Percentiles rank a stretch among this genome's conserved stretches.
phyloP scores from a whole-genome alignment of 2,113 vertebrate genomes.

The Heterochromis multidens region DNA sequence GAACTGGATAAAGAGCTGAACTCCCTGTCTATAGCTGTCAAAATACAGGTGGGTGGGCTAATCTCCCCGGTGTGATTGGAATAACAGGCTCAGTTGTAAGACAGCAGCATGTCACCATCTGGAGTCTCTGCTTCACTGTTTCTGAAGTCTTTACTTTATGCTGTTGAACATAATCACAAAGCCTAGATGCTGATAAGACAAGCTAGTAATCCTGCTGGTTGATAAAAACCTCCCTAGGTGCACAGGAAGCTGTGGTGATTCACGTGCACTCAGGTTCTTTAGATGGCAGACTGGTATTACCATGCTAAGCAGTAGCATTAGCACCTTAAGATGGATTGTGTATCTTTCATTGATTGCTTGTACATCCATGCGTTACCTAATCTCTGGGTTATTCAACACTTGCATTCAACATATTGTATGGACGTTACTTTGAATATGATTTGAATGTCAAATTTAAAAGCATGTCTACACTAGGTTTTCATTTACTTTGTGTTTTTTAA shows the following conservation, averaged over 20 bases:
- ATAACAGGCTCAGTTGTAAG: neutral
- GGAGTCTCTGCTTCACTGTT: neutral
- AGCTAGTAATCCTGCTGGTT: conserved; percentile 40
- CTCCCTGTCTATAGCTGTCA: conserved; percentile 76
- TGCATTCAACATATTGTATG: neutral
- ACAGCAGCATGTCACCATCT: neutral
- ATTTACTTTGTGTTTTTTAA: no score
- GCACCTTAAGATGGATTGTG: conserved; percentile 13
- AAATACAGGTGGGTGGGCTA: conserved; percentile 75
- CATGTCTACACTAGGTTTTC: neutral
- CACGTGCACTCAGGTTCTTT: conserved; percentile 36
- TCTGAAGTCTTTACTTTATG: neutral
- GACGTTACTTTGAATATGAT: neutral
- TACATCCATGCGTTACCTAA: neutral
- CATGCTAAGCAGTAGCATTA: conserved; percentile 24
- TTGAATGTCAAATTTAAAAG: neutral
- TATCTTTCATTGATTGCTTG: conserved; percentile 36
- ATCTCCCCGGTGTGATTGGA: neutral
- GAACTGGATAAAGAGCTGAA: conserved; percentile 90
- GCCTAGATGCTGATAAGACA: conserved; percentile 1
- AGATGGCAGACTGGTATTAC: conserved; percentile 26
- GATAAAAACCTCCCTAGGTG: conserved; percentile 36
- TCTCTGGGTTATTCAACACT: neutral
- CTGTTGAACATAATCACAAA: conserved; percentile 2
- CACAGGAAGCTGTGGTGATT: conserved; percentile 28